Base-by-base conservation (phyloP, 2,113 vertebrate genomes). In the Gadus chalcogrammus region DNA sequence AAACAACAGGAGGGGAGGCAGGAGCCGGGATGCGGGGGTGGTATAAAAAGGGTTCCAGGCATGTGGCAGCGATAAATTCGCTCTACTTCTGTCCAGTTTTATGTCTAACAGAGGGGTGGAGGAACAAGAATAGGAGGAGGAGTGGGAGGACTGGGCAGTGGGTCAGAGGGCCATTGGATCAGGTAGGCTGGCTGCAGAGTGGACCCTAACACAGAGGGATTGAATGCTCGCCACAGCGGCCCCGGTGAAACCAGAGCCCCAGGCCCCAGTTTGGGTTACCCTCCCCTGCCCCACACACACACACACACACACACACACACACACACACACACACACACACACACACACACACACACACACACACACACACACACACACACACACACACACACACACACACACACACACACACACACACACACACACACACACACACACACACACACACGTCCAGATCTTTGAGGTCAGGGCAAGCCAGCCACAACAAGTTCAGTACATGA, bases 171-270 rank as follows among this genome's bases (percentile, higher is more conserved):
- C 74, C 2, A 67, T 79, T 78, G 64, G 76, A 87, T 85, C 71
- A 86, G 84, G 79, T 68, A 5, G 70, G 74, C 27, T 22, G 5
- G 63, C 74, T 63, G 42, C 42, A 48, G 42, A 48, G 42, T 48
- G 73, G 75, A 76, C 67, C 67, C 66, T 11, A 61, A 67, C 31
- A 56, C 64, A 68, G 70, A 67, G 67, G 70, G 75, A 78, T 75
- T 71, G 72, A 79, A 82, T 78, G 71, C 15, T 66, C 24, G 74
- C 70, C 71, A 72, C 65, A 72, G 42, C 80, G 81, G 86, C 82
- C 84, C 76, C 74, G 24, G 73, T 68, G 89, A 79, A 92, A 92
- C 85, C 81, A 22, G 84, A 91, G 70, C 78, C 58, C 59, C 7
- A 2, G 42, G 42, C 42, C 12, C 35, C 55, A 72, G 85, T 62